Evolutionary conservation across 2,888 invertebrate species (phyloP).

Genomic region (Unio pictorum): DNA sequence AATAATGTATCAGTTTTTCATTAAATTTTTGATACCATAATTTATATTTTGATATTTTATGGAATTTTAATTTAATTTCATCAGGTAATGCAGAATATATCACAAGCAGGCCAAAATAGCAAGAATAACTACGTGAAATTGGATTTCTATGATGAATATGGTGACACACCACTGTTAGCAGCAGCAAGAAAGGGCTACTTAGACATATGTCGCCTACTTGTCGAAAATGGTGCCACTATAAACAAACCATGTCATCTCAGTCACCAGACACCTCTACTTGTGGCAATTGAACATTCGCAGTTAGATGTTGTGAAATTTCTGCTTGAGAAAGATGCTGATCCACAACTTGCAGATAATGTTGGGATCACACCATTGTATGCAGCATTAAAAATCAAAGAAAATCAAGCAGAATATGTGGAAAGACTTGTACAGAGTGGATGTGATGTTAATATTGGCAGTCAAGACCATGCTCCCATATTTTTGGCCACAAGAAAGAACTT

Average conservation of each 20-base stretch:
- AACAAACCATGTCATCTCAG: conserved; percentile 73
- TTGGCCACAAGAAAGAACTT: conserved; percentile 51
- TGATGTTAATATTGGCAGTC: conserved; percentile 57
- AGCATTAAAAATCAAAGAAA: conserved; percentile 36
- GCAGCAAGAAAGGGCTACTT: conserved; percentile 80
- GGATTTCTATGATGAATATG: conserved; percentile 36
- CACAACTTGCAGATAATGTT: conserved; percentile 54
- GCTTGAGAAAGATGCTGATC: conserved; percentile 90
- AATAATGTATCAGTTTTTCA: too few species aligned
- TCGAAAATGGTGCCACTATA: conserved; percentile 92
- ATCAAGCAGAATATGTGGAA: conserved; percentile 33
- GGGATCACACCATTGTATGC: conserved; percentile 55
- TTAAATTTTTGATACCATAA: too few species aligned
- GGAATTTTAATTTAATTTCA: too few species aligned
- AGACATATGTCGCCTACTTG: conserved; percentile 87
- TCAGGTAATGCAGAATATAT: too few species aligned
- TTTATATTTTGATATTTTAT: too few species aligned
- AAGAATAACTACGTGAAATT: background rate
- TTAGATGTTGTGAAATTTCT: conserved; percentile 87
- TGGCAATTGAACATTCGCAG: conserved; percentile 83
- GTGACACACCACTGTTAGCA: conserved; percentile 47
- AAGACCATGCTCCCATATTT: conserved; percentile 57
- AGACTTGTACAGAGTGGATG: conserved; percentile 46
- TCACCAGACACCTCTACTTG: conserved; percentile 86
- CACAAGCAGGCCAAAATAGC: too few species aligned